A percentile compares a stretch with the other conserved stretches of the same genome.
Conservation (phyloP, 92 coral and sea anemone genomes). For the Actinernus sp. region DNA sequence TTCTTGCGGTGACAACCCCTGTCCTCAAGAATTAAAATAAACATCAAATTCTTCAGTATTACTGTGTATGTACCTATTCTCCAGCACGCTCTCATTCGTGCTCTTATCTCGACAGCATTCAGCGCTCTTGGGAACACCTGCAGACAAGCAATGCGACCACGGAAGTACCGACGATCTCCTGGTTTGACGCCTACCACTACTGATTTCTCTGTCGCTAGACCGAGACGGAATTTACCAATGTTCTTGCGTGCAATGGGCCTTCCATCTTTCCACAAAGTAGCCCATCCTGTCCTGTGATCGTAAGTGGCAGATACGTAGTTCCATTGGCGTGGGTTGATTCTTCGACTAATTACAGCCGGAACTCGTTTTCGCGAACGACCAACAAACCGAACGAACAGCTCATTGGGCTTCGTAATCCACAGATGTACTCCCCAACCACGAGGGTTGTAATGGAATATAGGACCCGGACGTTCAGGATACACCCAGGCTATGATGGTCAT, state of each 20-base stretch:
- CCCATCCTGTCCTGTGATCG: slow-evolving; percentile 44
- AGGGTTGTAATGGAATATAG: slow-evolving; percentile 66
- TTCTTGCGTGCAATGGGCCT: slow-evolving; percentile 34
- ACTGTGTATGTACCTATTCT: too few species aligned
- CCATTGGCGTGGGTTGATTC: slow-evolving; percentile 54
- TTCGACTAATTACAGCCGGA: slow-evolving; percentile 27
- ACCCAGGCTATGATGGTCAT: slow-evolving; percentile 67
- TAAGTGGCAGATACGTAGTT: slow-evolving; percentile 68
- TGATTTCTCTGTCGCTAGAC: slow-evolving; percentile 54
- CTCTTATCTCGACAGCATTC: slow-evolving; percentile 42
- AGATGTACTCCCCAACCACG: slow-evolving; percentile 48
- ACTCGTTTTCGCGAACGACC: slow-evolving; percentile 41
- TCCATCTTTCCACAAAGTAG: slow-evolving; percentile 52
- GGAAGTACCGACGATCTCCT: slow-evolving; percentile 65
- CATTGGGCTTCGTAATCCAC: slow-evolving; percentile 15
- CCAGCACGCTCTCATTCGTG: slow-evolving; percentile 43
- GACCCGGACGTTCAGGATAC: slow-evolving; percentile 64
- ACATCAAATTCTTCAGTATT: too few species aligned
- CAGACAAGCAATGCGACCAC: slow-evolving; percentile 63
- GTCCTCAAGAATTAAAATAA: too few species aligned
- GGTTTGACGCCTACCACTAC: slow-evolving; percentile 62
- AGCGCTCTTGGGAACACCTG: slow-evolving; percentile 65
- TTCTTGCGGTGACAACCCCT: too few species aligned
- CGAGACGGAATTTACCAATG: slow-evolving; percentile 45
- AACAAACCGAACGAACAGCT: slow-evolving; percentile 54